A percentile compares a stretch with the other conserved stretches of the same genome.
phyloP scores from a whole-genome alignment of 2,888 invertebrate species.

The Crepidodera aurea region DNA sequence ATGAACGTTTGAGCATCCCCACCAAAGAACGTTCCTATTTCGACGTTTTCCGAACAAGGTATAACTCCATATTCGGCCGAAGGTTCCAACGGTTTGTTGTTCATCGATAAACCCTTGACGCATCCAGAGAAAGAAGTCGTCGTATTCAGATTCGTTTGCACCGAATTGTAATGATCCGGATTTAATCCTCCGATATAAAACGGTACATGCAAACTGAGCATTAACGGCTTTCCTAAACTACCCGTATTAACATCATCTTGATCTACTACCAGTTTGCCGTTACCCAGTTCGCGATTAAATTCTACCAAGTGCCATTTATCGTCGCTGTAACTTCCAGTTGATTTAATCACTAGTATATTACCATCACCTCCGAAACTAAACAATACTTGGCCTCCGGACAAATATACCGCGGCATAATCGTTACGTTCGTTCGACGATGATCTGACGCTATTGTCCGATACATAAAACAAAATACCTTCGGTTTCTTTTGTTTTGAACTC shows the following conservation, averaged over 20 bases:
- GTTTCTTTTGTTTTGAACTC: constrained; percentile 78
- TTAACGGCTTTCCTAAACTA: constrained; percentile 50
- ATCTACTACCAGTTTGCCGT: constrained; percentile 75
- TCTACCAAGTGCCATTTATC: constrained; percentile 81
- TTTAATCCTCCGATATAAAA: constrained; percentile 85
- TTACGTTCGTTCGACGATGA: constrained; percentile 54
- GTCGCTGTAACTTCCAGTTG: constrained; percentile 71
- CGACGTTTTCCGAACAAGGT: constrained; percentile 81
- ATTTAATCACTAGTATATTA: constrained; percentile 64
- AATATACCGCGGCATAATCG: constrained; percentile 74
- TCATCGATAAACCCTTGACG: constrained; percentile 77
- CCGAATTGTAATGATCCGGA: constrained; percentile 60
- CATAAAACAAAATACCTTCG: constrained; percentile 87
- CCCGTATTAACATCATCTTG: constrained; percentile 60
- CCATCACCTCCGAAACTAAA: constrained; percentile 78
- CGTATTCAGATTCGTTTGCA: constrained; percentile 51
- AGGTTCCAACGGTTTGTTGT: constrained; percentile 70
- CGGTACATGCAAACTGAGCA: constrained; percentile 69
- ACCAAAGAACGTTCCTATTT: constrained; percentile 85
- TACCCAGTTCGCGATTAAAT: constrained; percentile 69
- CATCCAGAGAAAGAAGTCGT: constrained; percentile 85
- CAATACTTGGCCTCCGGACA: constrained; percentile 77
- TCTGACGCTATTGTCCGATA: constrained; percentile 65
- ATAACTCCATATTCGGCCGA: constrained; percentile 71
- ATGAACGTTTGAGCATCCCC: constrained; percentile 75